A percentile compares a stretch with the other conserved stretches of the same genome.
phyloP scores from a whole-genome alignment of 2,797 vertebrate genomes.

The Lycodopsis pacificus region DNA sequence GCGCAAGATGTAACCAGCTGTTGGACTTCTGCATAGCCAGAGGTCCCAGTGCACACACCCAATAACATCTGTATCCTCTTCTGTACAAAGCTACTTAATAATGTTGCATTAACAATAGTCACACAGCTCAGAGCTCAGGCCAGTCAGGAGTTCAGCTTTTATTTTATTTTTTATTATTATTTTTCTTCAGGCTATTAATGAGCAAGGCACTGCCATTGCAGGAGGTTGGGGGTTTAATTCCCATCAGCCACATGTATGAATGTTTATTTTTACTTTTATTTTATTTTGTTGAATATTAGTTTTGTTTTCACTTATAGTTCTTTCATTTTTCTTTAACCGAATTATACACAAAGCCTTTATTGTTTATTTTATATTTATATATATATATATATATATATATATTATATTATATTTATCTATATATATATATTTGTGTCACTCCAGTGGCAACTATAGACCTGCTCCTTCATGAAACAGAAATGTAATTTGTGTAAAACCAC shows the following conservation, averaged over 20 bases:
- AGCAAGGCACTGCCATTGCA: neutral
- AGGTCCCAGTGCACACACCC: conserved; percentile 29
- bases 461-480: neutral
- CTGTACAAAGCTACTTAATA: neutral
- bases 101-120: neutral
- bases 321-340: neutral
- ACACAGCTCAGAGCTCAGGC: neutral
- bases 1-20: conserved; percentile 55
- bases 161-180: neutral
- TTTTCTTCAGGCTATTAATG: neutral
- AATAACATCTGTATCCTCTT: conserved; percentile 51
- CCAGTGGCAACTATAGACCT: neutral
- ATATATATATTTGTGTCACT: neutral
- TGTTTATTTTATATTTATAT: neutral
- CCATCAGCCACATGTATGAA: neutral
- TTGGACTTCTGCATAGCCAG: conserved; percentile 32
- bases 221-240: neutral
- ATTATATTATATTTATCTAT: too few species aligned
- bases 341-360: neutral
- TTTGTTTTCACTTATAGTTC: neutral
- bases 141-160: too few species aligned
- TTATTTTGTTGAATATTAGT: neutral
- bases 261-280: neutral
- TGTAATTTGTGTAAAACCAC: neutral
- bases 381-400: neutral